phyloP scores from a whole-genome alignment of 2,113 vertebrate species.

The Plecturocebus donacophilus region DNA sequence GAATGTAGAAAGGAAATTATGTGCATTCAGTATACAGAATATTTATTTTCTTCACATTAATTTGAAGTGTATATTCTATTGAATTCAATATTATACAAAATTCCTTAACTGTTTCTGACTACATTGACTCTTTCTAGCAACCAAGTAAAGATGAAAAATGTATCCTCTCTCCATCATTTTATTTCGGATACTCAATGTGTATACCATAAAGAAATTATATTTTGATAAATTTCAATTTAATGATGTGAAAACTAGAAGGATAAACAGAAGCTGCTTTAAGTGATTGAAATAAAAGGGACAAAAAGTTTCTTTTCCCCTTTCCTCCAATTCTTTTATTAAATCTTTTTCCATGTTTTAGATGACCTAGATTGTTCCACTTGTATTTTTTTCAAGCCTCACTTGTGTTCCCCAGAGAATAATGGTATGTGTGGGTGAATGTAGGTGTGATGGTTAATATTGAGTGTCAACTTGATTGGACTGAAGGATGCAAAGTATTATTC shows the following conservation, averaged over 20 bases:
- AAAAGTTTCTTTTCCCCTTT: neutral
- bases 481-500: too few species aligned
- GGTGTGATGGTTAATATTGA: too few species aligned
- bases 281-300: neutral
- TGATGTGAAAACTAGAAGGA: neutral
- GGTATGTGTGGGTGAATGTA: neutral
- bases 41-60: neutral
- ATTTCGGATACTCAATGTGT: neutral
- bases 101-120: neutral
- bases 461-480: too few species aligned
- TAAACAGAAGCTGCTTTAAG: neutral
- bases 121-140: neutral
- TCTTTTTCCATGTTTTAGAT: neutral
- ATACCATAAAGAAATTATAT: neutral
- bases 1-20: neutral
- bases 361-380: neutral
- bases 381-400: neutral
- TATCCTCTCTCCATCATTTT: neutral
- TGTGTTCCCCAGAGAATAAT: neutral
- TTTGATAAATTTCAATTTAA: neutral
- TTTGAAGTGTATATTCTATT: neutral
- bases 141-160: neutral
- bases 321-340: neutral
- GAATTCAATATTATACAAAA: neutral
- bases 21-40: neutral